Evolutionary conservation across 2,797 vertebrate genomes (phyloP).

Genomic region (Leptatherina wallacei): DNA sequence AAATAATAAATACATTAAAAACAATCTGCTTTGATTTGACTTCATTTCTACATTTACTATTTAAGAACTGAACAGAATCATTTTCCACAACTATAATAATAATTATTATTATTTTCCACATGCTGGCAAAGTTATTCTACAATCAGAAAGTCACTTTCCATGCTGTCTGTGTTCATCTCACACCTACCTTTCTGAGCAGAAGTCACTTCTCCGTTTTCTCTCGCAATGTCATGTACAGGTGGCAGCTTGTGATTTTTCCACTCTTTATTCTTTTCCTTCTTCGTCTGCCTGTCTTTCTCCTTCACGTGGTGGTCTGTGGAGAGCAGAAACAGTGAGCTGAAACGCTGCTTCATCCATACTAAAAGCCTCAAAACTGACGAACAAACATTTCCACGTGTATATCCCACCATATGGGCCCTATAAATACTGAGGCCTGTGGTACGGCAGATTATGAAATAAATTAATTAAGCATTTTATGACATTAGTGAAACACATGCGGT

Average conservation of each 20-base stretch:
- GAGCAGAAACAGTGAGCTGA: conserved; percentile 6
- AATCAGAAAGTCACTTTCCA: not conserved
- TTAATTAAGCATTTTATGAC: not conserved
- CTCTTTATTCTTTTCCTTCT: conserved; percentile 87
- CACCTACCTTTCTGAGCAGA: conserved; percentile 88
- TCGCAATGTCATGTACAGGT: conserved; percentile 88
- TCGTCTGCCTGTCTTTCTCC: conserved; percentile 88
- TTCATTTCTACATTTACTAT: not conserved
- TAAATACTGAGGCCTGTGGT: conserved; percentile 68
- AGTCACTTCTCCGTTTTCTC: conserved; percentile 91
- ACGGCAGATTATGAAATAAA: conserved; percentile 47
- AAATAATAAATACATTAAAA: accelerated
- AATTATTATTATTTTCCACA: not conserved
- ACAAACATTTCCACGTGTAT: conserved; percentile 79
- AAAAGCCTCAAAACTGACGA: conserved; percentile 27
- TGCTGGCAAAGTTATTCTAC: not conserved
- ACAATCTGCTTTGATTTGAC: not conserved
- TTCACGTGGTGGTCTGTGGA: conserved; percentile 67
- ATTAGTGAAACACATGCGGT: not conserved
- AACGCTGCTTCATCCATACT: conserved; percentile 30
- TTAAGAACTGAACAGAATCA: not conserved
- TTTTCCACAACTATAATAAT: not conserved
- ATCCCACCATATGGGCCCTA: conserved; percentile 69
- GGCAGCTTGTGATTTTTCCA: conserved; percentile 90
- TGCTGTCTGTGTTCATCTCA: not conserved